A percentile compares a stretch with the other conserved stretches of the same genome.
These are phyloP conservation scores for Gasterosteus aculeatus DNA, from an alignment of 2,113 vertebrate genomes.

Conservation along the genomic window DNA sequence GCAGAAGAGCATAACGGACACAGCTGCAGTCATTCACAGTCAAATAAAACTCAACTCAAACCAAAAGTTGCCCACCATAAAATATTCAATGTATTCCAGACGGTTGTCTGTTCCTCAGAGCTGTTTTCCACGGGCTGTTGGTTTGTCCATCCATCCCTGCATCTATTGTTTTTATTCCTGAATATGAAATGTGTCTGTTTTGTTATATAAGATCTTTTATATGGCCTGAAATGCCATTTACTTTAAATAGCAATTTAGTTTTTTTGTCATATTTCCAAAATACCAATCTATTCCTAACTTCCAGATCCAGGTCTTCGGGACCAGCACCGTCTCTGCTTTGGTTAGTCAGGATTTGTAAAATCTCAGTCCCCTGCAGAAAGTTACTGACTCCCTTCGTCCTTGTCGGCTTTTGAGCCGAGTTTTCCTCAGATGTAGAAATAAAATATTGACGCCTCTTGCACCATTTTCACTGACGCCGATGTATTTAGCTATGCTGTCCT, in stretches of 20 bases:
- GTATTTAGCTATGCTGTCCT: slow-evolving; percentile 29
- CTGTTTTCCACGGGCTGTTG: slow-evolving; percentile 5
- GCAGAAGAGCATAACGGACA: slow-evolving; percentile 10
- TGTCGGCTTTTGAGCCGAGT: slow-evolving; percentile 45
- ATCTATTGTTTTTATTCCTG: not conserved
- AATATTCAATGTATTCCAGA: slow-evolving; percentile 18
- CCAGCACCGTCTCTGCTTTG: slow-evolving; percentile 8
- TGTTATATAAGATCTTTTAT: not conserved
- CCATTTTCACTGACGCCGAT: slow-evolving; percentile 39
- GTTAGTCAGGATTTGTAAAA: slow-evolving; percentile 18
- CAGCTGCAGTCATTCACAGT: slow-evolving; percentile 27
- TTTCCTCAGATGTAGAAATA: slow-evolving; percentile 54
- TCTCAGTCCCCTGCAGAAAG: slow-evolving; percentile 40
- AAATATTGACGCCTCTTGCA: slow-evolving; percentile 59
- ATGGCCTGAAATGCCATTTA: not conserved
- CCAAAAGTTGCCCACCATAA: slow-evolving; percentile 14
- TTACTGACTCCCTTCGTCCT: slow-evolving; percentile 24
- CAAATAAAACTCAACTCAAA: slow-evolving; percentile 22
- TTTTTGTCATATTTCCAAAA: not conserved
- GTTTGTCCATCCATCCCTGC: slow-evolving; percentile 12
- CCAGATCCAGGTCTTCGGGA: not conserved
- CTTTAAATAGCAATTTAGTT: not conserved
- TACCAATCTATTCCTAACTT: not conserved
- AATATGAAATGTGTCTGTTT: not conserved
- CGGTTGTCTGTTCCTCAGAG: not conserved